Conservation (phyloP, 2,113 vertebrate species). For the Sialia sialis region DNA sequence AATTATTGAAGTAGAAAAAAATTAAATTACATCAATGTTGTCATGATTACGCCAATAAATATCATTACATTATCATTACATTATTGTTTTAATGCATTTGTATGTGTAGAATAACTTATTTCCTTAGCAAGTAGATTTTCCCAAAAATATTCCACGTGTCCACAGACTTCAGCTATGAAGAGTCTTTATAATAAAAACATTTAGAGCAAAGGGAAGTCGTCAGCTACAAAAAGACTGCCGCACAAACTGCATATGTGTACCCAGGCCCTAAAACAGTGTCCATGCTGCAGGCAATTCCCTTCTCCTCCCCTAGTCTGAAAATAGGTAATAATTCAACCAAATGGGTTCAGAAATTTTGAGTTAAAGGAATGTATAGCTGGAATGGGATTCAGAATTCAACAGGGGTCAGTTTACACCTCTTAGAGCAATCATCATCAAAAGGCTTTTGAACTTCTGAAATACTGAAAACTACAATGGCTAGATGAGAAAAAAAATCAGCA, state of each 20-base stretch:
- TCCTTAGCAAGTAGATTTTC: background rate
- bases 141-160: background rate
- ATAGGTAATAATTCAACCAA: background rate
- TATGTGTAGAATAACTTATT: background rate
- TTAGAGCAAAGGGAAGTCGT: background rate
- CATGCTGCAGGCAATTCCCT: background rate
- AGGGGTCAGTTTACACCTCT: background rate
- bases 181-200: background rate
- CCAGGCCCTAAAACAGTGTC: background rate
- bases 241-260: background rate
- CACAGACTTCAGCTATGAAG: background rate
- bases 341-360: background rate
- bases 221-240: background rate
- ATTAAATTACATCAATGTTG: background rate
- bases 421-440: background rate
- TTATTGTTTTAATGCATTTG: background rate
- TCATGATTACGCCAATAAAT: background rate
- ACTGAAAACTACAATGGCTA: background rate
- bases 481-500: background rate
- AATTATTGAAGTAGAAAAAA: background rate
- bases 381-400: background rate
- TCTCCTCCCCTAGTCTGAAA: background rate
- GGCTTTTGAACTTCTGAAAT: background rate
- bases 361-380: background rate
- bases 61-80: background rate